Percentiles rank a stretch among this genome's conserved stretches.
These are phyloP conservation scores for Drosophila biarmipes DNA, from an alignment of 1,140 invertebrate species.

Conservation along the genomic window DNA sequence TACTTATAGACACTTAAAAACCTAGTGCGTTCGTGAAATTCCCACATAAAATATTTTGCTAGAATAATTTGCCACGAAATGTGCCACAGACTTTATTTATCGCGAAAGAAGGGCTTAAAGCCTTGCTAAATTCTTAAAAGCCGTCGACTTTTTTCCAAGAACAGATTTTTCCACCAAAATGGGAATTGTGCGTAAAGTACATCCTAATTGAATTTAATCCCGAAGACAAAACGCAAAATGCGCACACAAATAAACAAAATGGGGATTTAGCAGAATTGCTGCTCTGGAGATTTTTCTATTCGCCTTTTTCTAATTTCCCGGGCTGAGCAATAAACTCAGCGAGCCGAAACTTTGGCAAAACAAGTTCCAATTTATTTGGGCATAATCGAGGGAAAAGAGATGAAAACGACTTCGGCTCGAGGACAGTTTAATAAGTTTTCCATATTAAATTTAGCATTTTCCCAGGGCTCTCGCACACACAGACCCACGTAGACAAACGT, in stretches of 20 bases:
- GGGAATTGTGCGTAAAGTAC: constrained; percentile 7
- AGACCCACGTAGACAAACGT: constrained; percentile 31
- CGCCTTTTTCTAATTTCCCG: constrained; percentile 38
- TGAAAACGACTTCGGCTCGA: constrained; percentile 38
- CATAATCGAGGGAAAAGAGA: constrained; percentile 37
- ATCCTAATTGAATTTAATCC: constrained; percentile 41
- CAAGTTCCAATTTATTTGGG: constrained; percentile 52
- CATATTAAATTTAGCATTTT: constrained; percentile 69
- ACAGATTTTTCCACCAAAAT: background rate
- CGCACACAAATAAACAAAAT: constrained; percentile 24
- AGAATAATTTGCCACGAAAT: background rate
- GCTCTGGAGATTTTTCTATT: constrained; percentile 29
- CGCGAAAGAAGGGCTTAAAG: background rate
- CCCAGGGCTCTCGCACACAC: background rate
- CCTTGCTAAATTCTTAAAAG: background rate
- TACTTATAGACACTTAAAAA: too few species aligned
- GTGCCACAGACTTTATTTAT: background rate
- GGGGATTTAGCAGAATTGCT: constrained; percentile 14
- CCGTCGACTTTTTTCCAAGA: background rate
- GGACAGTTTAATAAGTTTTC: constrained; percentile 69
- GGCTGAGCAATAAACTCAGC: constrained; percentile 44
- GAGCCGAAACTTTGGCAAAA: constrained; percentile 49
- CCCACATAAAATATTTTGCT: too few species aligned
- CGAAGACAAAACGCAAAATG: constrained; percentile 34
- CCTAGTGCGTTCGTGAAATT: too few species aligned